Percentiles rank a stretch among this genome's conserved stretches.
These are phyloP conservation scores for Rhagonycha lutea DNA, from an alignment of 2,888 invertebrate species.

Conservation along the genomic window DNA sequence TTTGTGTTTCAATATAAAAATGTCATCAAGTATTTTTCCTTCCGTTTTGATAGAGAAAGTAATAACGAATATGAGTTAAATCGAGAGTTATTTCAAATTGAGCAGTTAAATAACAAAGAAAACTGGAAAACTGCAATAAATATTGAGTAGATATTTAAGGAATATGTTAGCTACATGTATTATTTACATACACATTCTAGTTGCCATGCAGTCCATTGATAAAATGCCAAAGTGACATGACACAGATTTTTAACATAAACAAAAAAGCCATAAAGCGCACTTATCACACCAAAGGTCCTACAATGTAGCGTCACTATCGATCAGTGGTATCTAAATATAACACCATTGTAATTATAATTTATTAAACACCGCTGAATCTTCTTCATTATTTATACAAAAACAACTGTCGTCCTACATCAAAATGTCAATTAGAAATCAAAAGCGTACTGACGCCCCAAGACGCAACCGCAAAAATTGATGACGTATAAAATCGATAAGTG, in stretches of 20 bases:
- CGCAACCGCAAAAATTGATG: constrained; percentile 28
- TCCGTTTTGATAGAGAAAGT: neutral
- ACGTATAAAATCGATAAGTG: constrained; percentile 30
- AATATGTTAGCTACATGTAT: neutral
- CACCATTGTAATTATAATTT: neutral
- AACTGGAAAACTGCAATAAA: neutral
- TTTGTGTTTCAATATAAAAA: neutral
- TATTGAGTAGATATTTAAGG: neutral
- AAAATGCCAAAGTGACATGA: constrained; percentile 32
- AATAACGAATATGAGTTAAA: neutral
- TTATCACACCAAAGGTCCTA: neutral
- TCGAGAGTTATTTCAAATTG: neutral
- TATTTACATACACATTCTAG: constrained; percentile 31
- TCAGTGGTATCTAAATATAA: neutral
- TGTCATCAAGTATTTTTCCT: neutral
- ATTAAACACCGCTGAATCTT: neutral
- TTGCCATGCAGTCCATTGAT: constrained; percentile 27
- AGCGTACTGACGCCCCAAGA: constrained; percentile 16
- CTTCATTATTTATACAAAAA: neutral
- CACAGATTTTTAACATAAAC: constrained; percentile 22
- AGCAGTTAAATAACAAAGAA: neutral
- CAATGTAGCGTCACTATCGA: neutral
- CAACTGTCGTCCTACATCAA: constrained; percentile 32
- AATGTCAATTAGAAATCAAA: constrained; percentile 38
- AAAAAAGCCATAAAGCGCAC: constrained; percentile 8